Base-by-base conservation (phyloP, 2,888 invertebrate genomes). In the Cheilosia soror region DNA sequence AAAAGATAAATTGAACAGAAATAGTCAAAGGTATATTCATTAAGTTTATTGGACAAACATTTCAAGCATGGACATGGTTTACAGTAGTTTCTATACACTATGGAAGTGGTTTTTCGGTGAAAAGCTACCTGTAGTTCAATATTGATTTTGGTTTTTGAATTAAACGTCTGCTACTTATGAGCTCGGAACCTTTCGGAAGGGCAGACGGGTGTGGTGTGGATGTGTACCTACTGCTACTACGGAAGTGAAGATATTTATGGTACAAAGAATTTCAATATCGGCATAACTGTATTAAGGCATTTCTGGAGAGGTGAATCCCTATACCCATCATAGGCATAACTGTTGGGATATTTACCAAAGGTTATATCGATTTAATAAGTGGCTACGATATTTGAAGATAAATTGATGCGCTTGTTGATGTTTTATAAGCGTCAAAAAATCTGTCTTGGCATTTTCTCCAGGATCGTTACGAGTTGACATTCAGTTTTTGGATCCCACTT, bases 31-130 rank as follows among this genome's bases (percentile, higher is more conserved):
- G 55, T 60, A 44, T 66, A 53, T 71, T 58, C 37, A 73, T 73
- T 47, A 57, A 79, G 68, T 83, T 79, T 68, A 63, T 69, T 58
- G 68, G 40, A 33, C 71, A 71, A 77, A 71, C 60, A 63, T 37
- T 57, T 51, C 27, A 53, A 7, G 53, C 27, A 66, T 71, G 58
- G 65, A 81, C 33, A 51, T 40, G 53, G 57, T 40, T 81, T 57
- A 68, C 29, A 60, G 11, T 55, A 20, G 37, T 73, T 73, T 42
- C 51, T 40, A 49, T 33, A 68, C 68, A 40, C 33, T 13, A 37
- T 4, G 37, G 40, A 33, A 33, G 58, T 42, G 25, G 53, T 44
- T 44, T 27, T 20, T 13, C 51, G 25, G n/a, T 44, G 2, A 37
- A 44, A 31, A 60, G 49, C 33, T 51, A 25, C 13, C 40, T 65